phyloP scores from a whole-genome alignment of 2,888 invertebrate species.

The Agonopterix arenella region DNA sequence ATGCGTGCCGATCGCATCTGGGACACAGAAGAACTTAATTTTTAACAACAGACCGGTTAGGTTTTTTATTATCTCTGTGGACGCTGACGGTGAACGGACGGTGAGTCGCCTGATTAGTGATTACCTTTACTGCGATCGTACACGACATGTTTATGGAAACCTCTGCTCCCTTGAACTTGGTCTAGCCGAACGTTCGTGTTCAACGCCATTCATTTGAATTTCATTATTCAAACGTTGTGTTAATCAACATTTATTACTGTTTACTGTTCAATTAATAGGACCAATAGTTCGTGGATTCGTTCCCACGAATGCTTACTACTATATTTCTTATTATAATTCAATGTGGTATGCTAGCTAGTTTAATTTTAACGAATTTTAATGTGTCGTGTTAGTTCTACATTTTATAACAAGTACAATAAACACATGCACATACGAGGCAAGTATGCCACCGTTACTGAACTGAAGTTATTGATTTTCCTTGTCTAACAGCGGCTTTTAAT shows the following conservation, averaged over 20 bases:
- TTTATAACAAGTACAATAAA: no score
- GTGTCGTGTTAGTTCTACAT: no score
- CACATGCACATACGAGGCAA: no score
- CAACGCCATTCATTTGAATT: slow-evolving; percentile 8
- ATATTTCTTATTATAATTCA: background rate
- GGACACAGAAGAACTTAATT: slow-evolving; percentile 47
- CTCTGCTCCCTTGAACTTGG: slow-evolving; percentile 25
- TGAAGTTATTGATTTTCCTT: no score
- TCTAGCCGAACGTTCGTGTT: slow-evolving; percentile 10
- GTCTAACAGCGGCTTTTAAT: no score
- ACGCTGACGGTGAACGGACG: slow-evolving; percentile 31
- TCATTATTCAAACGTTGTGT: slow-evolving; percentile 7
- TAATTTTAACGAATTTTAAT: no score
- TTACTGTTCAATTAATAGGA: slow-evolving; percentile 1
- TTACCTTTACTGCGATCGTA: slow-evolving; percentile 39
- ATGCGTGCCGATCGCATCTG: slow-evolving; percentile 44
- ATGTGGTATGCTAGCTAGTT: no score
- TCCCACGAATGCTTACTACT: slow-evolving; percentile 4
- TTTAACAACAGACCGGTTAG: slow-evolving; percentile 37
- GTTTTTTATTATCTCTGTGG: slow-evolving; percentile 42
- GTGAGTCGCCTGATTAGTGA: slow-evolving; percentile 16
- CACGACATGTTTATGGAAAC: slow-evolving; percentile 36
- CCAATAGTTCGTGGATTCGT: slow-evolving; percentile 1
- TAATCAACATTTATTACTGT: slow-evolving; percentile 8
- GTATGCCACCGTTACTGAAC: no score